Conservation (phyloP, 2,113 vertebrate species). For the Ploceus nigricollis region DNA sequence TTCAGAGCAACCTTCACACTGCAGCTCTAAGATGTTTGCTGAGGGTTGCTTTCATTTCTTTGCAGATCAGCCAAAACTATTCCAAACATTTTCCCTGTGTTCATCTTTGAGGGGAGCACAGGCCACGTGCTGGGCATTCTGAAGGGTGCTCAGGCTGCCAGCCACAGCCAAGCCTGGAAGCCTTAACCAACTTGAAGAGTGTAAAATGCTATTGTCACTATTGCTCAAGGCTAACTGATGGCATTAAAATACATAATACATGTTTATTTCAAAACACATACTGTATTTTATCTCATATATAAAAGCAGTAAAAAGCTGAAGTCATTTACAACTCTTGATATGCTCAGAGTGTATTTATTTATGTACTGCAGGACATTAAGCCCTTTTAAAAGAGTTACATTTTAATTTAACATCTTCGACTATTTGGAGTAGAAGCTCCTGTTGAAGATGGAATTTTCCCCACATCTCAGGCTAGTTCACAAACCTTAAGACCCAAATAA, state of each 20-base stretch:
- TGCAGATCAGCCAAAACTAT: not conserved
- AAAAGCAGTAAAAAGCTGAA: not conserved
- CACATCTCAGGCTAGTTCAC: not conserved
- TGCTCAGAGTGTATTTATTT: not conserved
- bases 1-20: not conserved
- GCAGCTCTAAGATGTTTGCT: not conserved
- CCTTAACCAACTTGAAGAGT: not conserved
- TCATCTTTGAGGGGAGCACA: not conserved
- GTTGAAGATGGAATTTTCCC: not conserved
- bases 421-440: not conserved
- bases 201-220: not conserved
- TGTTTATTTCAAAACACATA: not conserved
- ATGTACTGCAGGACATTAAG: not conserved
- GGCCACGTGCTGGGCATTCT: not conserved
- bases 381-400: not conserved
- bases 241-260: not conserved
- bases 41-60: not conserved
- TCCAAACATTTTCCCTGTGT: not conserved
- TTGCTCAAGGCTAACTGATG: not conserved
- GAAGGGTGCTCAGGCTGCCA: not conserved
- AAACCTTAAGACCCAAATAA: not conserved
- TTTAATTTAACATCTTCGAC: not conserved
- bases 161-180: not conserved
- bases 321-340: not conserved
- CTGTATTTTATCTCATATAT: not conserved